Evolutionary conservation across 1,140 invertebrate species (phyloP).

Genomic region (Triops cancriformis): DNA sequence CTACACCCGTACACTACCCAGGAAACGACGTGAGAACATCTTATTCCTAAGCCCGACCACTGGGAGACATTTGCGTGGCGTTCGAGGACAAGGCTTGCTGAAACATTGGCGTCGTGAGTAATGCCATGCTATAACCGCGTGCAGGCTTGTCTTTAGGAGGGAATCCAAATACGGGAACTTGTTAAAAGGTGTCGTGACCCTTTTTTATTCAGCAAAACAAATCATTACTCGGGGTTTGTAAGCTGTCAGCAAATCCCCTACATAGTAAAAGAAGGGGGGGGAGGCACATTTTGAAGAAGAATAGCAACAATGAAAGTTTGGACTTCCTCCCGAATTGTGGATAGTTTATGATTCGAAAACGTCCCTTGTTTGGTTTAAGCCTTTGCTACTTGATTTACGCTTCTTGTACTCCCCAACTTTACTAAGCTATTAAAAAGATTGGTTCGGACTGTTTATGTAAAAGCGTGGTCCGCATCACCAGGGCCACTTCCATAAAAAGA

Average conservation of each 20-base stretch:
- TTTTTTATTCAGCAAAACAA: background rate
- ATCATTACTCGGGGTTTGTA: background rate
- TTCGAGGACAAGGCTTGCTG: too few species aligned
- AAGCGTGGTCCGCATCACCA: conserved; percentile 3
- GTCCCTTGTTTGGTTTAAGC: background rate
- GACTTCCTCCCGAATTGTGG: background rate
- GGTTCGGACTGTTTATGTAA: background rate
- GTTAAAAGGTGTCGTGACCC: background rate
- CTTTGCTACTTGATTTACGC: conserved; percentile 13
- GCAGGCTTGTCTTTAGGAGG: background rate
- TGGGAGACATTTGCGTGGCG: too few species aligned
- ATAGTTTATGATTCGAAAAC: background rate
- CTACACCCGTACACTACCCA: too few species aligned
- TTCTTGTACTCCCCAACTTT: conserved; percentile 5
- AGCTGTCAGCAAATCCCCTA: too few species aligned
- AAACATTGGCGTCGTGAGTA: too few species aligned
- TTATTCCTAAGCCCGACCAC: too few species aligned
- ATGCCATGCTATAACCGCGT: too few species aligned
- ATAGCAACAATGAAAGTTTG: too few species aligned
- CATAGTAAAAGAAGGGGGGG: too few species aligned
- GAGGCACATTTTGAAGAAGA: too few species aligned
- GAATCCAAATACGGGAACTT: background rate
- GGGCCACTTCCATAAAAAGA: conserved; percentile 5
- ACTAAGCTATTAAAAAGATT: conserved; percentile 11
- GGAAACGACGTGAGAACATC: too few species aligned